phyloP scores from a whole-genome alignment of 1,140 invertebrate species.

The Leptinotarsa lineolata region DNA sequence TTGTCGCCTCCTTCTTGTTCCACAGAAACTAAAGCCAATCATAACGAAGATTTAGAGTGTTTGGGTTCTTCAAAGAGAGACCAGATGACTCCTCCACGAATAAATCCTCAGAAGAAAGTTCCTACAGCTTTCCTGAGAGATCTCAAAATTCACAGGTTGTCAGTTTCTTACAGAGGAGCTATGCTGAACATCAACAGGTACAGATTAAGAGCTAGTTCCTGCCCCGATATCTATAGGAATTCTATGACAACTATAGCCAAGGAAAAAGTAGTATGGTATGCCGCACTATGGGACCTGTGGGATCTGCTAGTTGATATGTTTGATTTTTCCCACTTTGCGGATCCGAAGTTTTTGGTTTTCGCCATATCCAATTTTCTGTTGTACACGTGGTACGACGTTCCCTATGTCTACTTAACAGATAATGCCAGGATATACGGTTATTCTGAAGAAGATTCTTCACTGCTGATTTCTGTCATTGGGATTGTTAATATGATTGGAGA shows the following conservation, averaged over 20 bases:
- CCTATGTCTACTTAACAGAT: constrained; percentile 84
- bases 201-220: constrained; percentile 79
- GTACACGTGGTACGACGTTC: constrained; percentile 88
- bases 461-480: constrained; percentile 83
- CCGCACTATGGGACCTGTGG: constrained; percentile 75
- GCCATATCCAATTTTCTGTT: constrained; percentile 83
- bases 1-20: constrained; percentile 47
- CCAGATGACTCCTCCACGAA: constrained; percentile 50
- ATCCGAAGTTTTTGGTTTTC: constrained; percentile 77
- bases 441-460: constrained; percentile 73
- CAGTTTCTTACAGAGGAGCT: constrained; percentile 81
- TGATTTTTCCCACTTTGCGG: constrained; percentile 78
- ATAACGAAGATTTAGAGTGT: constrained; percentile 56
- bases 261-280: constrained; percentile 73
- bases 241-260: constrained; percentile 85
- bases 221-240: constrained; percentile 85
- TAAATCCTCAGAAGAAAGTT: constrained; percentile 56
- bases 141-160: constrained; percentile 71
- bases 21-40: constrained; percentile 29
- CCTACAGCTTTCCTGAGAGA: constrained; percentile 72
- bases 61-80: constrained; percentile 62
- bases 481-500: constrained; percentile 85
- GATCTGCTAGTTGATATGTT: constrained; percentile 76
- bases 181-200: constrained; percentile 85
- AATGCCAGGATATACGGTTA: constrained; percentile 74